Evolutionary conservation across 1,140 invertebrate species (phyloP).

Genomic region (Pseudobourletiella spinata): DNA sequence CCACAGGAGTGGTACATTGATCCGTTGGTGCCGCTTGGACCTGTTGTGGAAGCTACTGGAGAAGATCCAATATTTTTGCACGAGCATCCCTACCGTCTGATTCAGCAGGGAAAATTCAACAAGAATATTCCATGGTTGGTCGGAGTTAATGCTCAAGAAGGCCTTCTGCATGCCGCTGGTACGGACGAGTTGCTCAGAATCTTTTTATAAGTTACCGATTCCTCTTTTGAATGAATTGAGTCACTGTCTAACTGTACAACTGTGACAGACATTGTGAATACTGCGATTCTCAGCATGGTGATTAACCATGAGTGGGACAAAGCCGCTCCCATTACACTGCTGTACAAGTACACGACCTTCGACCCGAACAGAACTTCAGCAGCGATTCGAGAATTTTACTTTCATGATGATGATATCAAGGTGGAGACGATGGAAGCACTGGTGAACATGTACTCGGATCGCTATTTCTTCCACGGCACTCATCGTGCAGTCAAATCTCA

Average conservation of each 20-base stretch:
- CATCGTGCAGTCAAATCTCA: slow-evolving; percentile 3
- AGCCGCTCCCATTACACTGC: slow-evolving; percentile 17
- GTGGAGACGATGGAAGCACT: not conserved
- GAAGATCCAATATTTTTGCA: slow-evolving; percentile 12
- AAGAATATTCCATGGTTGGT: slow-evolving; percentile 19
- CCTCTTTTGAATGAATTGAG: too few species aligned
- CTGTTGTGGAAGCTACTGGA: slow-evolving; percentile 1
- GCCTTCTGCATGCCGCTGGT: slow-evolving; percentile 18
- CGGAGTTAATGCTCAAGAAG: slow-evolving; percentile 20
- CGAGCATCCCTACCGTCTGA: slow-evolving; percentile 2
- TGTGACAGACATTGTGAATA: slow-evolving; percentile 20
- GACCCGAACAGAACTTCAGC: not conserved
- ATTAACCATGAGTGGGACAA: slow-evolving; percentile 16
- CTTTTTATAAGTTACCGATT: not conserved
- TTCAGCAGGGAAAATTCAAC: slow-evolving; percentile 12
- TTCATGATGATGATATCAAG: slow-evolving; percentile 6
- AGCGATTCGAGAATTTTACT: slow-evolving; percentile 7
- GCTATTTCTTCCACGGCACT: slow-evolving; percentile 17
- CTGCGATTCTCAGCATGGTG: slow-evolving; percentile 4
- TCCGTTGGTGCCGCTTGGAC: slow-evolving; percentile 15
- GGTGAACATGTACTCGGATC: slow-evolving; percentile 17
- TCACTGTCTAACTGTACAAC: not conserved
- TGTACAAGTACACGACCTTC: not conserved
- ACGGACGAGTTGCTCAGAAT: too few species aligned
- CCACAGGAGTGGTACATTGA: slow-evolving; percentile 21